phyloP scores from a whole-genome alignment of 2,113 vertebrate genomes.

The Corythaixoides concolor region DNA sequence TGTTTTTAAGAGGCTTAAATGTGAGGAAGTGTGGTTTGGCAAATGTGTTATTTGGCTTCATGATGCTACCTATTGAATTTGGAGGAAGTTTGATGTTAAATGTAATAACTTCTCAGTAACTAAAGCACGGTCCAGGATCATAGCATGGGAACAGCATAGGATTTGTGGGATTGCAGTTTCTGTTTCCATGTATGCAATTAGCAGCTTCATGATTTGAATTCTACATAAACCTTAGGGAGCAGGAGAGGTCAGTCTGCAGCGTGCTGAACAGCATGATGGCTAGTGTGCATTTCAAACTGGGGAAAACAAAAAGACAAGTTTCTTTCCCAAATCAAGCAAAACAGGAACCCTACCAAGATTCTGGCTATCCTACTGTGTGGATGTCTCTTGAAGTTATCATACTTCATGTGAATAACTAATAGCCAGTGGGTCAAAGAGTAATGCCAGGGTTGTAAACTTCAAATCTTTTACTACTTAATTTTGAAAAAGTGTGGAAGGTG shows the following conservation, averaged over 20 bases:
- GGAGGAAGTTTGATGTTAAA: neutral
- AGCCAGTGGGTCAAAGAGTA: neutral
- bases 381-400: neutral
- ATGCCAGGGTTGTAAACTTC: neutral
- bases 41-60: neutral
- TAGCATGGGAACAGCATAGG: neutral
- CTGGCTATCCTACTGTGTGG: neutral
- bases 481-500: neutral
- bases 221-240: neutral
- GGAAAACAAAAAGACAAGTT: neutral
- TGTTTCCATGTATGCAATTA: neutral
- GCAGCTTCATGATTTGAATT: neutral
- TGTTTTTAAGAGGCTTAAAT: neutral
- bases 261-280: neutral
- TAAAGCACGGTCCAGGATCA: neutral
- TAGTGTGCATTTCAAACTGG: neutral
- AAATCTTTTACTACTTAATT: neutral
- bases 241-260: neutral
- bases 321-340: conserved; percentile 25
- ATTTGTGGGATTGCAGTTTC: neutral
- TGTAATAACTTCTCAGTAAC: neutral
- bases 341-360: neutral
- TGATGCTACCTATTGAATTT: neutral
- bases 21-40: neutral
- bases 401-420: neutral